These are phyloP conservation scores for Monoplex corrugatus DNA, from an alignment of 2,888 invertebrate species.

Conservation along the genomic window DNA sequence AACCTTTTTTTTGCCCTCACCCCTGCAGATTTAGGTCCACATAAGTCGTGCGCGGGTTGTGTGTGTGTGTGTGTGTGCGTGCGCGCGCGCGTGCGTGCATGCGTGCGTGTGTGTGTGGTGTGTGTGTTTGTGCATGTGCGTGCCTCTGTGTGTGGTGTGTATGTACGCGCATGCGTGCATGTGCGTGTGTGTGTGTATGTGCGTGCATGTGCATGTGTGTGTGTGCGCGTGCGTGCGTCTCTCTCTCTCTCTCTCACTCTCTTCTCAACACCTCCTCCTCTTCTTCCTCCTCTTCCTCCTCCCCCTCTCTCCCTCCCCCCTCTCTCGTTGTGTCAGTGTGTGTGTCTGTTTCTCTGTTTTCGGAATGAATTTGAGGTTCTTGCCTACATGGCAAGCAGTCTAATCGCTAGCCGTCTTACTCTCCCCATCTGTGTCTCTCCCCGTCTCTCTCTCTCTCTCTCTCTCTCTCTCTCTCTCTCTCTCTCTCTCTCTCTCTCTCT, in stretches of 20 bases:
- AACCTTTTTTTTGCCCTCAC: too few species aligned
- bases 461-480: slow-evolving; percentile 44
- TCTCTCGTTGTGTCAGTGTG: too few species aligned
- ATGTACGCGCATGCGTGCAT: neutral
- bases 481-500: slow-evolving; percentile 10
- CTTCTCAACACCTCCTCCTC: neutral
- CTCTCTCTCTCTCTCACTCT: neutral
- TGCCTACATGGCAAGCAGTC: too few species aligned
- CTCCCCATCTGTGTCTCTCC: too few species aligned
- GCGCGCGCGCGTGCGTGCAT: neutral
- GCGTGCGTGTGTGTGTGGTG: neutral
- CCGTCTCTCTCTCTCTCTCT: neutral
- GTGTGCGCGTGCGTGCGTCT: neutral
- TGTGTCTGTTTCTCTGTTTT: too few species aligned
- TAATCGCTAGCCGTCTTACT: too few species aligned
- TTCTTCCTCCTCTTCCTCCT: neutral
- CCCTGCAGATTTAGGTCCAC: too few species aligned
- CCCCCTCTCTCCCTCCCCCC: too few species aligned
- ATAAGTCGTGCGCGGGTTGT: too few species aligned
- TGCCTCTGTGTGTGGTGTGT: neutral
- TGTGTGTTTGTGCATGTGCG: neutral
- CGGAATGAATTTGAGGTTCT: too few species aligned
- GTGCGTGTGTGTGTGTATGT: neutral
- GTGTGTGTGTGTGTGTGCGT: too few species aligned
- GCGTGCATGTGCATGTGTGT: neutral